Evolutionary conservation across 2,888 invertebrate genomes (phyloP).

Genomic region (Smittia sp.): DNA sequence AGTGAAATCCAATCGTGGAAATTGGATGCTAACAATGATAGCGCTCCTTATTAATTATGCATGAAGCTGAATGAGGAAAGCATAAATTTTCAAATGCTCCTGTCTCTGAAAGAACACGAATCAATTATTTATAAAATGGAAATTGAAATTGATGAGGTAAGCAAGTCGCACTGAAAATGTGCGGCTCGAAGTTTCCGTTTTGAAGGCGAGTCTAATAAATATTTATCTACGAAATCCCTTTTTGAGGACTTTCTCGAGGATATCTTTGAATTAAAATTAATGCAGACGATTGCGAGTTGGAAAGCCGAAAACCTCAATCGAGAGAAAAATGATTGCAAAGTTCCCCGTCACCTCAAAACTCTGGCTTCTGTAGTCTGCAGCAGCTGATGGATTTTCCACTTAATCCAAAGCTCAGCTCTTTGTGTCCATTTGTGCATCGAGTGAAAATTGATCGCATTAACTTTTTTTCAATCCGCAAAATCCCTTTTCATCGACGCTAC

Average conservation of each 20-base stretch:
- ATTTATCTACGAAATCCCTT: background rate
- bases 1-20: constrained; percentile 5
- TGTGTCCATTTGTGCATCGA: too few species aligned
- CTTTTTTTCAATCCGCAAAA: too few species aligned
- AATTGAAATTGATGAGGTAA: constrained; percentile 12
- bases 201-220: background rate
- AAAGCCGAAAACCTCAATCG: too few species aligned
- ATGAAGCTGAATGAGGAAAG: background rate
- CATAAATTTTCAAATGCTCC: constrained; percentile 6
- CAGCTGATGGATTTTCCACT: too few species aligned
- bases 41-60: background rate
- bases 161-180: background rate
- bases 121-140: constrained; percentile 12
- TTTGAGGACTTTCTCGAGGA: too few species aligned
- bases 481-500: background rate
- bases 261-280: too few species aligned
- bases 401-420: too few species aligned
- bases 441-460: too few species aligned
- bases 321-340: too few species aligned
- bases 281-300: too few species aligned
- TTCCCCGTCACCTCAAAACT: too few species aligned
- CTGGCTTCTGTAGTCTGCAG: too few species aligned
- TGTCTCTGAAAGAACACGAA: constrained; percentile 4
- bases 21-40: constrained; percentile 6
- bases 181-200: background rate